These are phyloP conservation scores for Miltochrista miniata DNA, from an alignment of 2,888 invertebrate genomes.

Conservation along the genomic window DNA sequence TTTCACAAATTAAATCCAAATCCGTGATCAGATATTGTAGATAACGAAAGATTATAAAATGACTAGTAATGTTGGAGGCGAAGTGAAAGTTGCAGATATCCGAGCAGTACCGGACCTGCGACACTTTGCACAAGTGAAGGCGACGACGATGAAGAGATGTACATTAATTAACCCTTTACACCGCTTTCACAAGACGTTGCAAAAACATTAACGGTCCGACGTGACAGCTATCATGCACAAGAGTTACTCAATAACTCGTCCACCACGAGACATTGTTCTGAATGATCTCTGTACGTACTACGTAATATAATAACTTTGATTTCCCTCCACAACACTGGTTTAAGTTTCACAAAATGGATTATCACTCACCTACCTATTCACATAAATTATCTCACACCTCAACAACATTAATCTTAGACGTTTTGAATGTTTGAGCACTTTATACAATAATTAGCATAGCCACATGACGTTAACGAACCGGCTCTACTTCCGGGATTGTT, in stretches of 20 bases:
- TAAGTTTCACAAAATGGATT: conserved; percentile 15
- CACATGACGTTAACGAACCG: conserved; percentile 76
- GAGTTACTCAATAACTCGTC: conserved; percentile 26
- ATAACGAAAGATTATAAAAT: conserved; percentile 66
- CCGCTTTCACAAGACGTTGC: conserved; percentile 58
- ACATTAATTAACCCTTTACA: conserved; percentile 56
- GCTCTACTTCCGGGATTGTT: conserved; percentile 80
- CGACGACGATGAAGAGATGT: conserved; percentile 52
- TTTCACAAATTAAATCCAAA: conserved; percentile 51
- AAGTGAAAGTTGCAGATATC: conserved; percentile 72
- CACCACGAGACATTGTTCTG: conserved; percentile 16
- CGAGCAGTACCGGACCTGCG: conserved; percentile 54
- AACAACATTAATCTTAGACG: conserved; percentile 27
- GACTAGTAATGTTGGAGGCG: conserved; percentile 51
- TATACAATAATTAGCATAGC: conserved; percentile 74
- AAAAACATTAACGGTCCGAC: conserved; percentile 38
- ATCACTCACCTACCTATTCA: conserved; percentile 30
- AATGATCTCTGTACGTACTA: too few species aligned
- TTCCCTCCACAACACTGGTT: conserved; percentile 20
- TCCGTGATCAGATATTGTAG: conserved; percentile 64
- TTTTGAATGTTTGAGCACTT: conserved; percentile 60
- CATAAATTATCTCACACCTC: conserved; percentile 28
- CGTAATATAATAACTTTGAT: background rate
- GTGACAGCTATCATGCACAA: conserved; percentile 30
- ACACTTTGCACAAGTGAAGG: conserved; percentile 46